These are phyloP conservation scores for Cinclus mexicanus DNA, from an alignment of 2,113 vertebrate species.

Conservation along the genomic window DNA sequence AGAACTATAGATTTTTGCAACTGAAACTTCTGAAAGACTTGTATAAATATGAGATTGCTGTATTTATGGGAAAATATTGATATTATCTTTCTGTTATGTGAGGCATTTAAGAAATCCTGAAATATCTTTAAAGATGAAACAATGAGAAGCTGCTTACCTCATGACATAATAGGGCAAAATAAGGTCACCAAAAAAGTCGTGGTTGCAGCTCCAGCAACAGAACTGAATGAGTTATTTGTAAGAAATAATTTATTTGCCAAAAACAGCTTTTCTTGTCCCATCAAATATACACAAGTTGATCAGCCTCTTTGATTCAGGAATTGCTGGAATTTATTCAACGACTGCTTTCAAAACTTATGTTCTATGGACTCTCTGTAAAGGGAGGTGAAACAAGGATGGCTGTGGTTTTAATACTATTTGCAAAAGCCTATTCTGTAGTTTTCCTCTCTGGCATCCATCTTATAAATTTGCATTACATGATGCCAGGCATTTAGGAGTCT, in stretches of 20 bases:
- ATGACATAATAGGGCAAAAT: slow-evolving; percentile 9
- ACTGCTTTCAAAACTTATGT: not conserved
- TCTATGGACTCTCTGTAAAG: slow-evolving; percentile 39
- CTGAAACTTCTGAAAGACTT: not conserved
- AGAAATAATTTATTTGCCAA: slow-evolving; percentile 10
- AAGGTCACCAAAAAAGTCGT: not conserved
- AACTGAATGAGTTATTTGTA: slow-evolving; percentile 13
- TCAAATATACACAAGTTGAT: slow-evolving; percentile 21
- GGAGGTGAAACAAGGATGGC: slow-evolving; percentile 14
- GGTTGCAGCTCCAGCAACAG: not conserved
- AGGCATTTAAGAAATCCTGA: not conserved
- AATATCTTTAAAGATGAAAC: not conserved
- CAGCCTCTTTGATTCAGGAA: slow-evolving; percentile 23
- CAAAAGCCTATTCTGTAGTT: slow-evolving; percentile 60
- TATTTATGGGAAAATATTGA: not conserved
- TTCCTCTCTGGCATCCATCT: slow-evolving; percentile 45
- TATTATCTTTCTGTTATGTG: not conserved
- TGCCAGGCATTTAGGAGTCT: not conserved
- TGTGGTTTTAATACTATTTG: slow-evolving; percentile 46
- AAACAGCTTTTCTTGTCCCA: not conserved
- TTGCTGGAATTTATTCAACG: slow-evolving; percentile 1
- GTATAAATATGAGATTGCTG: not conserved
- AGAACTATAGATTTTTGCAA: not conserved
- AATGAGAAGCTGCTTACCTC: slow-evolving; percentile 19
- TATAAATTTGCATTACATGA: slow-evolving; percentile 24